Evolutionary conservation across 2,888 invertebrate species (phyloP), one percentile per base, ranked within the genome.

Genomic region (Lepidochrysops patricia): DNA sequence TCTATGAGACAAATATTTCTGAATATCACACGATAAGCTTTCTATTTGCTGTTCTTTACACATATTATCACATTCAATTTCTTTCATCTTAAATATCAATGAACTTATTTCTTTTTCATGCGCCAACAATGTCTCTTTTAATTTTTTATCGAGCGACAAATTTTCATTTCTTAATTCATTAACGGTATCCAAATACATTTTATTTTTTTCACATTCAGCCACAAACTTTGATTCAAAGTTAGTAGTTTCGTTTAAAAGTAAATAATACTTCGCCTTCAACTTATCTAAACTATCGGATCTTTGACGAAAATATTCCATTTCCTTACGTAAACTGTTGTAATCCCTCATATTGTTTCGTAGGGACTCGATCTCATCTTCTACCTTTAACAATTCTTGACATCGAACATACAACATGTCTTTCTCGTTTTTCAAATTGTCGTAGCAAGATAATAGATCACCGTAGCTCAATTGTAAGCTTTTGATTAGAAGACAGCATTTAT

Each of bases 1-100:
- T 57, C 23, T 49, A 63, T 52, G 62, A 37, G n/a, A n/a, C n/a
- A 60, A 19, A 50, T 57, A 67, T 64, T 77, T 77, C 68, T 91
- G 90, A 48, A 91, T 86, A 75, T 92, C 90, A 60, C 73, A 63
- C 0, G 90, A 84, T 61, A 92, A 74, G 69, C 84, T 83, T 74
- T 84, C 90, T 37, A 91, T 91, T 79, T 91, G 91, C 67, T 90
- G 85, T 59, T 89, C 91, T 75, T 91, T 90, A 64, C 91, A 91
- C 73, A 90, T 87, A 19, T 89, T 79, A 71, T 86, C 86, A 62
- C 90, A 89, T 69, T 91, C 90, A 48, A 82, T 76, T 76, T 91
- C 91, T 65, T 87, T 81, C 35, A 91, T 72, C 75, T 90, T 90
- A 66, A 89, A 87, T 58, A 82, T 70, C 23, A 91, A 71, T 58